phyloP scores from a whole-genome alignment of 2,113 vertebrate species.

The Pholis gunnellus region DNA sequence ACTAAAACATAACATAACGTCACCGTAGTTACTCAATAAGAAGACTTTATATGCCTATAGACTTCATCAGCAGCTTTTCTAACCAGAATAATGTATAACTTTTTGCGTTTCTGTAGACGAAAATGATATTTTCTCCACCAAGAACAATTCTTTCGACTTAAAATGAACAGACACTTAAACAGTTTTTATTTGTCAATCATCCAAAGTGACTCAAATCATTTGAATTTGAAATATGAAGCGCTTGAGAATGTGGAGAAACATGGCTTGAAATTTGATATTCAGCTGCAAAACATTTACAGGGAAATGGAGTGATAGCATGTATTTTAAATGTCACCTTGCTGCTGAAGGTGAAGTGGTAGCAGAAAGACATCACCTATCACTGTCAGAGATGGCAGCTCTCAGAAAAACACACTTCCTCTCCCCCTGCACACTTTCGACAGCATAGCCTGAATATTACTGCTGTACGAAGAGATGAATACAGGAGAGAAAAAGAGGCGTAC shows the following conservation, averaged over 20 bases:
- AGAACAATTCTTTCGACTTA: not conserved
- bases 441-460: constrained; percentile 57
- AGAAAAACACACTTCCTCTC: constrained; percentile 68
- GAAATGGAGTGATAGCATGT: constrained; percentile 68
- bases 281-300: constrained; percentile 65
- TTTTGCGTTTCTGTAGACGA: not conserved
- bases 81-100: not conserved
- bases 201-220: constrained; percentile 37
- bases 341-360: constrained; percentile 75
- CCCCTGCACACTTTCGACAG: constrained; percentile 39
- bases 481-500: constrained; percentile 38
- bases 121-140: not conserved
- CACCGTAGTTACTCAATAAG: not conserved
- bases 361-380: constrained; percentile 78
- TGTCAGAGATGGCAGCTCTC: constrained; percentile 79
- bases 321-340: constrained; percentile 82
- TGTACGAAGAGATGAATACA: constrained; percentile 41
- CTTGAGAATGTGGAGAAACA: constrained; percentile 40
- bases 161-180: constrained; percentile 2
- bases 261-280: constrained; percentile 64
- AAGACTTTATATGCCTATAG: not conserved
- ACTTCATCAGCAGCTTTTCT: not conserved
- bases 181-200: constrained; percentile 44
- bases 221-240: constrained; percentile 37
- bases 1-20: not conserved